Percentiles rank a stretch among this genome's conserved stretches.
These are phyloP conservation scores for Harpagoxenus sublaevis DNA, from an alignment of 2,888 invertebrate species.

Conservation along the genomic window DNA sequence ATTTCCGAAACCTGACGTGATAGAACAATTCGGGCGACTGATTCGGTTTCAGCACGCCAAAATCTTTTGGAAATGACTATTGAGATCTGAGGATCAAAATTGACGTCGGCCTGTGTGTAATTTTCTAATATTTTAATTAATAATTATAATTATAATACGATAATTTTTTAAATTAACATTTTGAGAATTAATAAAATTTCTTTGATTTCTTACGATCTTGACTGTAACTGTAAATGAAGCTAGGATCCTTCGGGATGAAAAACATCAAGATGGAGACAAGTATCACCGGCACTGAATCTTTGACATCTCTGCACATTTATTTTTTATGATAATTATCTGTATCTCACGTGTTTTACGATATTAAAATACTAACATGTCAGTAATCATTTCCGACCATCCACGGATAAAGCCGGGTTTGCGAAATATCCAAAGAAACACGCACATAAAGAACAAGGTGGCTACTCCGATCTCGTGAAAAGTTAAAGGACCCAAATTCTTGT, in stretches of 20 bases:
- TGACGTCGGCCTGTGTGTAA: too few relatives aligned
- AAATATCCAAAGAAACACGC: conserved; percentile 88
- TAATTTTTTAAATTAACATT: neutral
- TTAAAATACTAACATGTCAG: conserved; percentile 68
- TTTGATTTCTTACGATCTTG: conserved; percentile 72
- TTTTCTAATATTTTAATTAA: neutral
- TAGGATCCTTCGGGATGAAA: conserved; percentile 87
- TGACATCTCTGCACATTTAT: conserved; percentile 72
- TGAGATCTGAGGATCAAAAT: too few relatives aligned
- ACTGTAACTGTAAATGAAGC: conserved; percentile 78
- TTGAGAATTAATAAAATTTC: neutral
- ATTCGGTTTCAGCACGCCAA: too few relatives aligned
- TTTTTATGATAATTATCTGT: neutral
- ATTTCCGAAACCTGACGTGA: too few relatives aligned
- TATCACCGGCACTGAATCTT: conserved; percentile 86
- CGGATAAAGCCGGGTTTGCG: conserved; percentile 88
- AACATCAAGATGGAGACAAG: conserved; percentile 87
- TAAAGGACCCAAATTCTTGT: conserved; percentile 86
- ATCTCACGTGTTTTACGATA: neutral
- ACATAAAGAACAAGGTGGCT: conserved; percentile 84
- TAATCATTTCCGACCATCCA: conserved; percentile 87
- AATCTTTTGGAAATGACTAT: too few relatives aligned
- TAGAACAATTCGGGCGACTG: too few relatives aligned
- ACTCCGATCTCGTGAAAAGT: conserved; percentile 85
- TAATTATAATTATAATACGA: neutral